A percentile compares a stretch with the other conserved stretches of the same genome.
These are phyloP conservation scores for Boleophthalmus pectinirostris DNA, from an alignment of 2,113 vertebrate genomes.

Conservation along the genomic window DNA sequence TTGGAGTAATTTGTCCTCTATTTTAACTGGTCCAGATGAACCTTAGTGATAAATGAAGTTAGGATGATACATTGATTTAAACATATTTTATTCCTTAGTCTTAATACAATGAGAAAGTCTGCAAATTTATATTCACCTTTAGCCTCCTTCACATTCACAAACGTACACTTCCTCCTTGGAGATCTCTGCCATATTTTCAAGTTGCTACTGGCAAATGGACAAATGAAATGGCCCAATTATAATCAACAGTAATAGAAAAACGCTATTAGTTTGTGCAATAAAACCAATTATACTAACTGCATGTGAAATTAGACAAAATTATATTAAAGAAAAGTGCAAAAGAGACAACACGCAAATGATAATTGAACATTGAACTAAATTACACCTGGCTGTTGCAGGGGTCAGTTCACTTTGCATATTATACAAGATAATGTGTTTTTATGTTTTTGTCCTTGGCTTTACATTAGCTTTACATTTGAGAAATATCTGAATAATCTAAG, in stretches of 20 bases:
- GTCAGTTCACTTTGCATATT: not conserved
- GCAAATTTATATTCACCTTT: not conserved
- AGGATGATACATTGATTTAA: no score
- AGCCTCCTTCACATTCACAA: not conserved
- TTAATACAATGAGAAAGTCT: not conserved
- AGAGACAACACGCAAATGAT: not conserved
- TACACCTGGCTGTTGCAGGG: not conserved
- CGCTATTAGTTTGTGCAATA: not conserved
- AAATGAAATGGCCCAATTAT: constrained; percentile 1
- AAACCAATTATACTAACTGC: constrained; percentile 1
- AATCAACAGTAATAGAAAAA: constrained; percentile 1
- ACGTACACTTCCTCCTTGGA: not conserved
- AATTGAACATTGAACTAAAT: not conserved
- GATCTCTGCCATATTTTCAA: not conserved
- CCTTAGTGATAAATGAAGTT: no score
- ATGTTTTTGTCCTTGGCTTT: no score
- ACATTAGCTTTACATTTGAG: not conserved
- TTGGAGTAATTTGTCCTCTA: no score
- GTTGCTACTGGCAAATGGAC: not conserved
- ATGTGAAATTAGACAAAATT: not conserved
- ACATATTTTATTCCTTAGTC: no score
- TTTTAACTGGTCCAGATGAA: no score
- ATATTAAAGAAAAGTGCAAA: not conserved
- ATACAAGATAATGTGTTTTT: no score
- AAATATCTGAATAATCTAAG: no score